Evolutionary conservation across 2,888 invertebrate species (phyloP).

Genomic region (Apamea monoglypha): DNA sequence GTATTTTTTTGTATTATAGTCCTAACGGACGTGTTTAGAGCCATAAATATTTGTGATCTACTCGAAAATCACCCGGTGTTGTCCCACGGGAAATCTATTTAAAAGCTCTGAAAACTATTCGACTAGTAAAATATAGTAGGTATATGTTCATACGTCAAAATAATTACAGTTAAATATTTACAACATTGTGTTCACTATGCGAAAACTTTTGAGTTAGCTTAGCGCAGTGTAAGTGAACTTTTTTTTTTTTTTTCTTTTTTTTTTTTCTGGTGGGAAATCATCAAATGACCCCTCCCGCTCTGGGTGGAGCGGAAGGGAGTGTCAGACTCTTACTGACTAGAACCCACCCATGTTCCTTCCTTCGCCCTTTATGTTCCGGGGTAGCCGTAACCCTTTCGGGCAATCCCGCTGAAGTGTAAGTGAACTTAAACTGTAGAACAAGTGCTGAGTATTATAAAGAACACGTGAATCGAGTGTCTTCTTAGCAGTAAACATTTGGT

Average conservation of each 20-base stretch:
- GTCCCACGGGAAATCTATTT: constrained; percentile 42
- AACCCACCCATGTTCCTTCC: no score
- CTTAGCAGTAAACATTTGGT: no score
- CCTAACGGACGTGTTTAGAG: constrained; percentile 25
- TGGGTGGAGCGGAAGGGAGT: no score
- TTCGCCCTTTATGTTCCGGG: no score
- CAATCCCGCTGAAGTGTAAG: no score
- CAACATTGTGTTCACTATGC: background rate
- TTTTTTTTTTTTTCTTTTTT: no score
- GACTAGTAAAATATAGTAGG: constrained; percentile 11
- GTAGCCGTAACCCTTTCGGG: no score
- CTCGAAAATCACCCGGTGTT: constrained; percentile 11
- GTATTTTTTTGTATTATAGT: background rate
- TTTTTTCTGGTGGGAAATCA: no score
- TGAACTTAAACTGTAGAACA: background rate
- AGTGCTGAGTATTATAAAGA: background rate
- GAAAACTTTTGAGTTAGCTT: background rate
- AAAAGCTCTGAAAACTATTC: constrained; percentile 22
- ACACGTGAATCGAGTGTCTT: background rate
- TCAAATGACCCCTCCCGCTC: no score
- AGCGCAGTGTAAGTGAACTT: background rate
- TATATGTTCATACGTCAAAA: background rate
- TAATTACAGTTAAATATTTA: constrained; percentile 24
- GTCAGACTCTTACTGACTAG: no score
- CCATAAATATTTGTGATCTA: constrained; percentile 39